Conservation (phyloP, 2,888 invertebrate genomes). For the Octodonta nipae region DNA sequence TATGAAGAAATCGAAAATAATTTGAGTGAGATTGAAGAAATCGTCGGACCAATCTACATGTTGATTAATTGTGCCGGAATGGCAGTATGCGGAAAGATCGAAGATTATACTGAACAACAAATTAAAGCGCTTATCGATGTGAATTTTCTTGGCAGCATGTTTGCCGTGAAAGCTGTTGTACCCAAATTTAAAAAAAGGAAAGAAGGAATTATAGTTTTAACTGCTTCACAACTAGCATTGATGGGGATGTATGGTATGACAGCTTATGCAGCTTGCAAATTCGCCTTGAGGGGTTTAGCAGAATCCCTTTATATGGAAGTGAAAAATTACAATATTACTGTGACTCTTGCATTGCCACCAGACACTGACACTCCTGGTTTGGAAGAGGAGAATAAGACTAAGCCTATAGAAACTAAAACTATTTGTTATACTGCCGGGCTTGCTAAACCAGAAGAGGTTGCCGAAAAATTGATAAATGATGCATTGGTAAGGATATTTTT, state of each 20-base stretch:
- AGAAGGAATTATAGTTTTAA: constrained; percentile 73
- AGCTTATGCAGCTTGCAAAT: constrained; percentile 86
- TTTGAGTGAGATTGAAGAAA: constrained; percentile 36
- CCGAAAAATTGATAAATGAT: constrained; percentile 63
- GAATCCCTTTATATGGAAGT: constrained; percentile 93
- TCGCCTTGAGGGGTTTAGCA: constrained; percentile 86
- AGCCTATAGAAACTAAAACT: constrained; percentile 75
- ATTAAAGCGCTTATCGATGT: constrained; percentile 67
- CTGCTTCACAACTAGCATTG: constrained; percentile 80
- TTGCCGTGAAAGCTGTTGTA: constrained; percentile 66
- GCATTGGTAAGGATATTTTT: constrained; percentile 55
- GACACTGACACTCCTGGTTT: constrained; percentile 98
- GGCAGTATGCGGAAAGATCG: constrained; percentile 67
- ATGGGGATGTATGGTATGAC: constrained; percentile 82
- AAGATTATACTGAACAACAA: constrained; percentile 56
- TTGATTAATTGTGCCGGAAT: constrained; percentile 88
- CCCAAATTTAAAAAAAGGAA: constrained; percentile 65
- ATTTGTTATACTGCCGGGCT: constrained; percentile 74
- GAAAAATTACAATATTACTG: constrained; percentile 62
- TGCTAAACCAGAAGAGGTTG: constrained; percentile 65
- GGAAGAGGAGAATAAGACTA: constrained; percentile 69
- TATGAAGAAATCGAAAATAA: constrained; percentile 36
- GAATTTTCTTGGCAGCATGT: constrained; percentile 70
- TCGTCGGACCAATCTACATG: constrained; percentile 72
- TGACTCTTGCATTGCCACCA: constrained; percentile 81